phyloP scores from a whole-genome alignment of 2,888 invertebrate species.

The Eurois occulta region DNA sequence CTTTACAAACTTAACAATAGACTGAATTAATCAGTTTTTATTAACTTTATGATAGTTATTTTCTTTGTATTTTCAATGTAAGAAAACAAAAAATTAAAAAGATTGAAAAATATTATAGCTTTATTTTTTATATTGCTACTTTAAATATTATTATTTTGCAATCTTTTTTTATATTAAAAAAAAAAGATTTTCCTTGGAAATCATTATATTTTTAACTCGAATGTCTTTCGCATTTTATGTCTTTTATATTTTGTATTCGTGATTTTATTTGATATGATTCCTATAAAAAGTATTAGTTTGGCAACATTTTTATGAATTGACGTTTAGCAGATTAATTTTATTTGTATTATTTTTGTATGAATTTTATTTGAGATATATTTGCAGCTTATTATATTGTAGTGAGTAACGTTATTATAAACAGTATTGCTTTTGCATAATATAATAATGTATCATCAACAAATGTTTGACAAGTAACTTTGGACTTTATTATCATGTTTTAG shows the following conservation, averaged over 20 bases:
- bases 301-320: constrained; percentile 42
- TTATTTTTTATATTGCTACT: constrained; percentile 5
- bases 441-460: constrained; percentile 48
- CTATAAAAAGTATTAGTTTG: constrained; percentile 69
- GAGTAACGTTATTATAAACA: constrained; percentile 46
- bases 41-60: background rate
- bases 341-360: constrained; percentile 52
- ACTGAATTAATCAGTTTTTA: constrained; percentile 27
- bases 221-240: background rate
- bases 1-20: constrained; percentile 40
- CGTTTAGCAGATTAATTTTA: constrained; percentile 30
- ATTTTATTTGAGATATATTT: constrained; percentile 36
- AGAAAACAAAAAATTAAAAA: constrained; percentile 1
- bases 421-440: constrained; percentile 65
- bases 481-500: constrained; percentile 24
- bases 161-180: background rate
- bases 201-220: constrained; percentile 19
- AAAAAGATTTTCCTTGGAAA: too few species aligned
- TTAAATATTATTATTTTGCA: background rate
- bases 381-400: constrained; percentile 8
- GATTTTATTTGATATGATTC: constrained; percentile 63
- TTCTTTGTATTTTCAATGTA: constrained; percentile 14
- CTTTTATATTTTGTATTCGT: constrained; percentile 28
- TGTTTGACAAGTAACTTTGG: constrained; percentile 23
- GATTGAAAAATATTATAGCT: background rate